Conservation (phyloP, 2,113 vertebrate genomes). For the Malurus melanocephalus region DNA sequence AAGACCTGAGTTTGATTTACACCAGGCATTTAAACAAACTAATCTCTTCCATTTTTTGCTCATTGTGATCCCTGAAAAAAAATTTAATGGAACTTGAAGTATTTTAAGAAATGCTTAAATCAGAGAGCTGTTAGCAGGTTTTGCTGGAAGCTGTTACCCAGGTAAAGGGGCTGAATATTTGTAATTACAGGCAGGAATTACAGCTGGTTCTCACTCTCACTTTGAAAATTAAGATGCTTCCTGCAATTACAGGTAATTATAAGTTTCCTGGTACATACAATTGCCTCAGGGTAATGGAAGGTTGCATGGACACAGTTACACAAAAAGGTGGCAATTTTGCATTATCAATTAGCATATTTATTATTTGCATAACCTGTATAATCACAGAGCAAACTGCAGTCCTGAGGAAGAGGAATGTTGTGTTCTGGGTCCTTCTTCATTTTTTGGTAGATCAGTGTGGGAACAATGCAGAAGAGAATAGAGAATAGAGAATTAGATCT, state of each 20-base stretch:
- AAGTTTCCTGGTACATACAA: constrained; percentile 2
- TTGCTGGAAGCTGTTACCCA: neutral
- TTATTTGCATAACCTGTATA: neutral
- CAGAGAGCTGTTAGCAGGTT: neutral
- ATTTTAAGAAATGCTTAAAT: neutral
- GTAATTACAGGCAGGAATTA: neutral
- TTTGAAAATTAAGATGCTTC: neutral
- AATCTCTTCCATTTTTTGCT: neutral
- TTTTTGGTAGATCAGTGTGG: neutral
- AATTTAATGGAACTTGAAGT: neutral
- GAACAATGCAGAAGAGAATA: neutral
- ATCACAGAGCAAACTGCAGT: neutral
- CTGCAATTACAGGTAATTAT: constrained; percentile 4
- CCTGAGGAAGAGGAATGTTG: neutral
- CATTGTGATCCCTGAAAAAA: neutral
- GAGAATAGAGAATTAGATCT: neutral
- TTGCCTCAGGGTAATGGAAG: neutral
- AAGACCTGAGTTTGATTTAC: neutral
- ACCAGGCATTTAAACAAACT: neutral
- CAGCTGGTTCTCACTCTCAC: neutral
- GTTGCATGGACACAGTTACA: neutral
- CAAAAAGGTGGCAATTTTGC: neutral
- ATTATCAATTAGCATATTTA: neutral
- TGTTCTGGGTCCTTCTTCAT: neutral
- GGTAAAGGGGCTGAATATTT: neutral